Base-by-base conservation (phyloP, 2,113 vertebrate species). In the Zosterops lateralis region DNA sequence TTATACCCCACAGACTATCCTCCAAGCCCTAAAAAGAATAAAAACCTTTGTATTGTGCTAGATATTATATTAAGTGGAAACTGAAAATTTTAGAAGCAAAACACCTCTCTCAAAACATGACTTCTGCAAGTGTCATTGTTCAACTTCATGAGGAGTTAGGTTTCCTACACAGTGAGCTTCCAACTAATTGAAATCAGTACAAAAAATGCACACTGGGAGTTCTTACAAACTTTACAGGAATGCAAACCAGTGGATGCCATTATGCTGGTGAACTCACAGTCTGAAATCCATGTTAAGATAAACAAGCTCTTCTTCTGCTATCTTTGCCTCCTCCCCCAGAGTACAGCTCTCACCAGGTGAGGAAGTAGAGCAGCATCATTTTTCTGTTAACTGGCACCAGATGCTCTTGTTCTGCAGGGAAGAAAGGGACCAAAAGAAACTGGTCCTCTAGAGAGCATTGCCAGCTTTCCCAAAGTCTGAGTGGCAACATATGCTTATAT, bases 1-100 rank as follows among this genome's bases (percentile, higher is more conserved):
- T 96, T 96, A 96, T 77, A 94, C 75, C 81, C 87, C 65, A 88
- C 51, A 90, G 91, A 92, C 60, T 88, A 83, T 48, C 67, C 31
- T 83, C 44, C 56, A 91, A 91, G 50, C 61, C 84, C 67, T 58
- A 58, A 85, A 91, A 93, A 83, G 82, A 90, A 77, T 94, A 85
- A 91, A 91, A 96, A 40, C 22, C 84, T 77, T 87, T 91, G 38
- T 91, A 42, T 61, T 84, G 57, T 34, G 71, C 62, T 89, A 87
- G 79, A 65, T 93, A 81, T 17, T 88, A 82, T 53, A 80, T 61
- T 62, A 91, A 78, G 75, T 5, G 1, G 44, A 83, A 90, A 51
- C 24, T 67, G 67, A 77, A 90, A 60, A 71, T 71, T 88, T 88
- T 86, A 71, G 65, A 91, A 68, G 60, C 51, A 88, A 91, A 95